These are phyloP conservation scores for Stenotaenia linearis DNA, from an alignment of 2,888 invertebrate genomes.

Conservation along the genomic window DNA sequence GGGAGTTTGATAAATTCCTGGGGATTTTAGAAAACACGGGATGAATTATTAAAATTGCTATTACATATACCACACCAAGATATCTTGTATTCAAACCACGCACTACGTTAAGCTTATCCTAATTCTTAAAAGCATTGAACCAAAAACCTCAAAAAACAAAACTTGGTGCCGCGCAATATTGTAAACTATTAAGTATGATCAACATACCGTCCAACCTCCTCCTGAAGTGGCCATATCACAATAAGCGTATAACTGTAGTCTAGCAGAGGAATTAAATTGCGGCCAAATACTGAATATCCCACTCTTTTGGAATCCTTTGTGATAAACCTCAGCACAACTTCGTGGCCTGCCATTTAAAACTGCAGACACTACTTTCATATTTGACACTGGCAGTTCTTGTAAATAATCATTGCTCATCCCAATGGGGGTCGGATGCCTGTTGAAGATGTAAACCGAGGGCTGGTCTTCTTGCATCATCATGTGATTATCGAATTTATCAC, in stretches of 20 bases:
- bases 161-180: no score
- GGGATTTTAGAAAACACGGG: no score
- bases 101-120: no score
- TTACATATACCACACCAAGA: no score
- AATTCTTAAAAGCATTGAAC: no score
- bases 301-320: conserved; percentile 34
- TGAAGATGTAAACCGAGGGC: background rate
- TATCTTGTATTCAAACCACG: no score
- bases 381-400: background rate
- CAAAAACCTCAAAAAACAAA: no score
- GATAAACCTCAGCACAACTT: conserved; percentile 35
- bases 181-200: no score
- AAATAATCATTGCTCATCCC: background rate
- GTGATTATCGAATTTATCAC: background rate
- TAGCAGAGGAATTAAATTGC: conserved; percentile 13
- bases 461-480: background rate
- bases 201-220: conserved; percentile 39
- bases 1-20: no score
- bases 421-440: background rate
- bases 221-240: conserved; percentile 38
- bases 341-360: background rate
- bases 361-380: background rate
- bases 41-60: no score
- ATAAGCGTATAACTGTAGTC: conserved; percentile 30
- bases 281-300: conserved; percentile 38